Conservation (phyloP, 2,113 vertebrate species). For the Oxygymnocypris stewartii region DNA sequence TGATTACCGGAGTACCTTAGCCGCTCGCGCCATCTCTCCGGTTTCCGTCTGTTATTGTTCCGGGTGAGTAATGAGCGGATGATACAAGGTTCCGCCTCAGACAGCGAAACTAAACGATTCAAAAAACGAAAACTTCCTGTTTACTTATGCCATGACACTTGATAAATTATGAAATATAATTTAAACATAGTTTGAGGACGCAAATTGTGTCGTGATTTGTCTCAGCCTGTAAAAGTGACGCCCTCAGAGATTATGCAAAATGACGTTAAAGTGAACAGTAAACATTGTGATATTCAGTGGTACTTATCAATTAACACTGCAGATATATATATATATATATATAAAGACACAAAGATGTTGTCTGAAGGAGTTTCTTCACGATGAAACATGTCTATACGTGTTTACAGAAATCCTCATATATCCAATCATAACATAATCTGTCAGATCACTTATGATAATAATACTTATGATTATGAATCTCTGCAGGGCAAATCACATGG, state of each 20-base stretch:
- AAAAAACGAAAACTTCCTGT: not conserved
- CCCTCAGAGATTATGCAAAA: not conserved
- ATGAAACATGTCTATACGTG: not conserved
- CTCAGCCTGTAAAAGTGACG: not conserved
- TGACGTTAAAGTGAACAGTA: too few species aligned
- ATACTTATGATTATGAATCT: too few species aligned
- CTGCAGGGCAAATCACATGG: not conserved
- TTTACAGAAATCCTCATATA: not conserved
- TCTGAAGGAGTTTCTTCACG: not conserved
- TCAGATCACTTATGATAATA: too few species aligned
- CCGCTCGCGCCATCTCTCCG: constrained; percentile 19
- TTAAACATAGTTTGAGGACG: not conserved
- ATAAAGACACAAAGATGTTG: not conserved
- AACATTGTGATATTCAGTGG: too few species aligned
- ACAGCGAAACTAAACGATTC: not conserved
- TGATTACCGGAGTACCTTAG: constrained; percentile 61
- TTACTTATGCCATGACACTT: not conserved
- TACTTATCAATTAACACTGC: too few species aligned
- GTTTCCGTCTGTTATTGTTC: constrained; percentile 68
- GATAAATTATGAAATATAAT: not conserved
- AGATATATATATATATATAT: too few species aligned
- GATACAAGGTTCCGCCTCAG: constrained; percentile 40
- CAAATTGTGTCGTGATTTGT: not conserved
- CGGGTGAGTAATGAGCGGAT: constrained; percentile 56
- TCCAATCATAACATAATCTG: not conserved